Conservation (phyloP, 2,113 vertebrate species). For the Hyaena hyaena region DNA sequence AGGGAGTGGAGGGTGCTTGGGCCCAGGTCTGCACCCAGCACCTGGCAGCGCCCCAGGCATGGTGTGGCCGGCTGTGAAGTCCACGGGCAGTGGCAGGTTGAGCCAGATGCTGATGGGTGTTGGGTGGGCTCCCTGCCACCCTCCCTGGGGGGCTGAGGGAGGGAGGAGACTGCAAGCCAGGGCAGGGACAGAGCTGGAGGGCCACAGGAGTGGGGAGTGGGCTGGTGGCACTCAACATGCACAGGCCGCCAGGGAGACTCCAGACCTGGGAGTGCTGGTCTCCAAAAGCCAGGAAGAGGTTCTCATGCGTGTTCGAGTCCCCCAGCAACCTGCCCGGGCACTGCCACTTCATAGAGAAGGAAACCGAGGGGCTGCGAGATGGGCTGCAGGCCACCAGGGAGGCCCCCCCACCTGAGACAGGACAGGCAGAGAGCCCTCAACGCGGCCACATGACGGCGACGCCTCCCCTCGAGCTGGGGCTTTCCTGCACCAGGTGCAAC, state of each 20-base stretch:
- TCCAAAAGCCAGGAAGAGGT: not conserved
- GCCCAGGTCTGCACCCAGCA: not conserved
- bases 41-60: not conserved
- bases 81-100: not conserved
- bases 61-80: not conserved
- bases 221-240: rapidly evolving
- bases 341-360: not conserved
- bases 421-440: not conserved
- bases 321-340: not conserved
- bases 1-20: rapidly evolving
- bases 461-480: rapidly evolving
- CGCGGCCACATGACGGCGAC: rapidly evolving
- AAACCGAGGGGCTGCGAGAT: not conserved
- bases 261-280: not conserved
- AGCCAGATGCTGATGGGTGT: not conserved
- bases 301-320: not conserved
- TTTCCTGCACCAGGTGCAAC: rapidly evolving
- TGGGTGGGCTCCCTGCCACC: not conserved
- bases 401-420: not conserved
- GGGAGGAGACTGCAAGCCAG: not conserved
- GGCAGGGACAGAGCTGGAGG: not conserved
- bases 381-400: not conserved
- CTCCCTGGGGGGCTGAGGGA: not conserved
- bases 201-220: not conserved
- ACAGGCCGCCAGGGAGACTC: not conserved